phyloP scores from a whole-genome alignment of 2,888 invertebrate species.

The Drosophila stalkeri region DNA sequence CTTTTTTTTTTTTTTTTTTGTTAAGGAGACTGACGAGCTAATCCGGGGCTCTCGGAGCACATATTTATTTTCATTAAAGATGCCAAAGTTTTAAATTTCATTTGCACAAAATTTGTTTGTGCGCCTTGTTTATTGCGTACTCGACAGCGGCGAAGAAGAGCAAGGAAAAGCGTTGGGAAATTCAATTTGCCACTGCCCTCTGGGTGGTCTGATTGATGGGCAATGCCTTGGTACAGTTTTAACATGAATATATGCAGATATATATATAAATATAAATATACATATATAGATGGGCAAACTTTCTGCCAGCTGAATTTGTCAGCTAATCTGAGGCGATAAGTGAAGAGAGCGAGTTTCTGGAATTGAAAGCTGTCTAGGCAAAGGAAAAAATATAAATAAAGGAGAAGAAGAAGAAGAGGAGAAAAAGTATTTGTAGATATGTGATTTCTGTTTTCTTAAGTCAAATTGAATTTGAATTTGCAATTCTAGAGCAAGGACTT shows the following conservation, averaged over 20 bases:
- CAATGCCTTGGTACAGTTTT: constrained; percentile 3
- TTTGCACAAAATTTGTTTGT: constrained; percentile 57
- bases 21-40: constrained; percentile 55
- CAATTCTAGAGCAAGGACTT: not conserved
- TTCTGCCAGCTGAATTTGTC: constrained; percentile 46
- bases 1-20: constrained; percentile 20
- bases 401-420: not conserved
- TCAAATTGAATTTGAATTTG: constrained; percentile 21
- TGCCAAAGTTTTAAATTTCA: constrained; percentile 76
- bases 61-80: constrained; percentile 78
- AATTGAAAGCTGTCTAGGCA: constrained; percentile 11
- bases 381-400: no score
- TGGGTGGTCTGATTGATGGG: constrained; percentile 69
- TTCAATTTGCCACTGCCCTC: constrained; percentile 57
- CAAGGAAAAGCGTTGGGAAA: constrained; percentile 46
- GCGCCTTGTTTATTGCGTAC: constrained; percentile 14
- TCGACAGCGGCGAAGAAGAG: not conserved
- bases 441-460: constrained; percentile 22
- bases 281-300: constrained; percentile 18
- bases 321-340: constrained; percentile 47
- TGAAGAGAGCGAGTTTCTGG: constrained; percentile 12
- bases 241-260: constrained; percentile 8
- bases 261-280: not conserved
- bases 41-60: constrained; percentile 44
- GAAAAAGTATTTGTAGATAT: constrained; percentile 8